Evolutionary conservation across 1,140 invertebrate genomes (phyloP).

Genomic region (Melipona quadrifasciata): DNA sequence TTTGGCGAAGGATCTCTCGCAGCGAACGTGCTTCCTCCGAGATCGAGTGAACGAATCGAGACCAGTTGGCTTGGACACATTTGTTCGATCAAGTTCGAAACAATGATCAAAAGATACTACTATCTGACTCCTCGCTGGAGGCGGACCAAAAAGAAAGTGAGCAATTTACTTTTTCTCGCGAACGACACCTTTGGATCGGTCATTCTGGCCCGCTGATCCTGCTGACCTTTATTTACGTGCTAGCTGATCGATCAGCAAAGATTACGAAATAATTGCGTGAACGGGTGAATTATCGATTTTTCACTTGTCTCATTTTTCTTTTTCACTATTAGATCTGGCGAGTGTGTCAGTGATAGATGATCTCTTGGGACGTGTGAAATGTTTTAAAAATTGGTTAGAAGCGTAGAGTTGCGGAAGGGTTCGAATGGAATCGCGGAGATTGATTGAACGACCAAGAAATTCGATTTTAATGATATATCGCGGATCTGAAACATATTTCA

Average conservation of each 20-base stretch:
- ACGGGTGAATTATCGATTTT: conserved; percentile 7
- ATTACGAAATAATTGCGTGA: conserved; percentile 36
- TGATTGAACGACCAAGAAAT: neutral
- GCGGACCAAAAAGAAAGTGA: conserved; percentile 14
- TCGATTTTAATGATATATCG: neutral
- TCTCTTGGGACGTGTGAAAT: neutral
- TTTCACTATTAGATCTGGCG: neutral
- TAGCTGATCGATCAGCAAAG: neutral
- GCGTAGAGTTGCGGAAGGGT: neutral
- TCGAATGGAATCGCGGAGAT: neutral
- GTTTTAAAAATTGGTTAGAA: neutral
- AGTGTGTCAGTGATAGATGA: neutral
- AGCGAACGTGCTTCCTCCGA: no score
- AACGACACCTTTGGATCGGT: conserved; percentile 8
- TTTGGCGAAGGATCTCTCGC: no score
- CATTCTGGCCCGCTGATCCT: conserved; percentile 38
- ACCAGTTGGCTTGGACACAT: no score
- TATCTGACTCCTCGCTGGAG: neutral
- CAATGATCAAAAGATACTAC: neutral
- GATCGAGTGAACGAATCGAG: no score
- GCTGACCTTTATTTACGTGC: conserved; percentile 39
- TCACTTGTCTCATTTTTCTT: no score
- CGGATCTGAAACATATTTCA: neutral
- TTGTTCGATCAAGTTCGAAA: neutral
- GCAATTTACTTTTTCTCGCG: conserved; percentile 38